Evolutionary conservation across 2,113 vertebrate species (phyloP).

Genomic region (Castor canadensis): DNA sequence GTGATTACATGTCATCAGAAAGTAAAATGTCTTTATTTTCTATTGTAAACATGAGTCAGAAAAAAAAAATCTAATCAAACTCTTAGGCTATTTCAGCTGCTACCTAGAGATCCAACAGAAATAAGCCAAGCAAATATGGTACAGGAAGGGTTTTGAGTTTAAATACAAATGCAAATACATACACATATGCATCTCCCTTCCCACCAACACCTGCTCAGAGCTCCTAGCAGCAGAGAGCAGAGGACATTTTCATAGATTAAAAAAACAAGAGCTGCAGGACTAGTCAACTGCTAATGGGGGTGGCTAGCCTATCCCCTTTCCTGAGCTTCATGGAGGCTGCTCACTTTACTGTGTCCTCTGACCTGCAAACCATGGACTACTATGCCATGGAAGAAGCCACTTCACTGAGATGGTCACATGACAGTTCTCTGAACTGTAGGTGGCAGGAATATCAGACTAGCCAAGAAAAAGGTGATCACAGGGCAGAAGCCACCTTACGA

Average conservation of each 20-base stretch:
- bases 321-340: fast-evolving
- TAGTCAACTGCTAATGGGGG: too few species aligned
- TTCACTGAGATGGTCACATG: neutral
- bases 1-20: neutral
- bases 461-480: neutral
- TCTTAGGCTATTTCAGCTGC: neutral
- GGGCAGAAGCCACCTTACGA: neutral
- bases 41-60: neutral
- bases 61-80: constrained; percentile 42
- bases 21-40: constrained; percentile 16
- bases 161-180: neutral
- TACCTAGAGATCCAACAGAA: neutral
- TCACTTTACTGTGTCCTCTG: neutral
- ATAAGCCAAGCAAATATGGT: neutral
- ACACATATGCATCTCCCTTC: neutral
- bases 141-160: neutral
- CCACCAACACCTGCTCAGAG: neutral
- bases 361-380: neutral
- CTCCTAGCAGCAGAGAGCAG: neutral
- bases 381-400: neutral
- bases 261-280: neutral
- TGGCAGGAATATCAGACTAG: neutral
- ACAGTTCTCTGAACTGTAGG: neutral
- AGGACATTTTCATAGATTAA: neutral
- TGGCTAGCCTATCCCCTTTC: fast-evolving